Percentiles rank a stretch among this genome's conserved stretches.
These are phyloP conservation scores for Takifugu bimaculatus DNA, from an alignment of 2,113 vertebrate species.

Conservation along the genomic window DNA sequence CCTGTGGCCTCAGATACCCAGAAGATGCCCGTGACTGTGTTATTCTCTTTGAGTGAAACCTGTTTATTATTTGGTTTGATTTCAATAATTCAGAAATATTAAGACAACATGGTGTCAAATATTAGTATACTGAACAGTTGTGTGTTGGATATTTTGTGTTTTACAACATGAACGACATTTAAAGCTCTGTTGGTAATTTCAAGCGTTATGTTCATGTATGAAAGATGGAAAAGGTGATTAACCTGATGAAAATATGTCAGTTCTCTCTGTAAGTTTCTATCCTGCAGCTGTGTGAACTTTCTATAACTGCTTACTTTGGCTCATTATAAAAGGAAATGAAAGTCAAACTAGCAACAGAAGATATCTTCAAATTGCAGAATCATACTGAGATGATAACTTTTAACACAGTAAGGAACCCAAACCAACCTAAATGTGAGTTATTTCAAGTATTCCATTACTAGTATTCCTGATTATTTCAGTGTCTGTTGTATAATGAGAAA, in stretches of 20 bases:
- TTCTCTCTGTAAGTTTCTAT: constrained; percentile 16
- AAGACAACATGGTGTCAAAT: too few species aligned
- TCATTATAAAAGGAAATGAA: constrained; percentile 9
- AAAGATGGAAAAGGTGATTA: constrained; percentile 1
- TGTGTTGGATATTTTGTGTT: too few species aligned
- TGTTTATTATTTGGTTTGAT: too few species aligned
- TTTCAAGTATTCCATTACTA: not conserved
- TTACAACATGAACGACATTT: too few species aligned
- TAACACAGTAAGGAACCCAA: not conserved
- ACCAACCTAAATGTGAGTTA: not conserved
- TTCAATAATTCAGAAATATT: too few species aligned
- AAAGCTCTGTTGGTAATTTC: not conserved
- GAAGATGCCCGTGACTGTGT: not conserved
- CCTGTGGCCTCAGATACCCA: too few species aligned
- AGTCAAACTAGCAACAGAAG: not conserved
- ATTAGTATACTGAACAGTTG: too few species aligned
- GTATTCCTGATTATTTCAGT: not conserved
- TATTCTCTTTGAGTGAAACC: too few species aligned
- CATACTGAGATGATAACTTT: too few species aligned
- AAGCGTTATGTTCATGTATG: too few species aligned
- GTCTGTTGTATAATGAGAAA: constrained; percentile 7
- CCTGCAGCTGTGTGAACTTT: constrained; percentile 48
- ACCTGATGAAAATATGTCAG: constrained; percentile 4
- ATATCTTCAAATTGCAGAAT: not conserved
- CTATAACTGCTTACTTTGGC: constrained; percentile 39